Conservation (phyloP, 2,113 vertebrate genomes). For the Brachypodius melanocephalos region DNA sequence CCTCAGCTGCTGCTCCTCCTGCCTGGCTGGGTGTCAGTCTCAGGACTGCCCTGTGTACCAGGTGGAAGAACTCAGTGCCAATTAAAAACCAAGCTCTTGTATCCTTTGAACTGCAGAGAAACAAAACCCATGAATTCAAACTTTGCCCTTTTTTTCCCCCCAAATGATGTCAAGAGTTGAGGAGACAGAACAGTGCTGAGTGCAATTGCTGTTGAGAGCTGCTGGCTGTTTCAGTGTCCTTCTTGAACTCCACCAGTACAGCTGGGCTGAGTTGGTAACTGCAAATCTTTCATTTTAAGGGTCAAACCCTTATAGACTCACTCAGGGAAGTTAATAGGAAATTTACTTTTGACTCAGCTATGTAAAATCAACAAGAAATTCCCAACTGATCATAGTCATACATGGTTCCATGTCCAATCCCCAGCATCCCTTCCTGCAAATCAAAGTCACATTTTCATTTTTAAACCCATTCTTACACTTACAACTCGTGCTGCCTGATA, state of each 20-base stretch:
- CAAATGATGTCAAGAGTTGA: not conserved
- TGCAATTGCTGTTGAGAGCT: not conserved
- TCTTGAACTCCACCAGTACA: not conserved
- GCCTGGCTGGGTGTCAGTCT: not conserved
- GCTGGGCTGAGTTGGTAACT: not conserved
- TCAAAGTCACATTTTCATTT: not conserved
- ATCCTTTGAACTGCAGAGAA: constrained; percentile 26
- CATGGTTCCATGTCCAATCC: not conserved
- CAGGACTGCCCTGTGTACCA: not conserved
- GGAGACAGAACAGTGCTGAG: not conserved
- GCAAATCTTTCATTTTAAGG: constrained; percentile 17
- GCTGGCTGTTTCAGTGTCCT: not conserved
- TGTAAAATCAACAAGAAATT: constrained; percentile 20
- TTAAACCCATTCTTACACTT: not conserved
- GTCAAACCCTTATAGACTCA: not conserved
- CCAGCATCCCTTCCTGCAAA: not conserved
- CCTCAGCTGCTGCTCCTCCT: not conserved
- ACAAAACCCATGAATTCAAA: not conserved
- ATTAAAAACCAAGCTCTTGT: constrained; percentile 17
- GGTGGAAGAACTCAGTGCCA: not conserved
- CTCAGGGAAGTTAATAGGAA: constrained; percentile 1
- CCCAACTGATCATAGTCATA: not conserved
- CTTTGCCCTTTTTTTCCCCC: not conserved
- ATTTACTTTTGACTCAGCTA: not conserved
- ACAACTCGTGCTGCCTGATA: not conserved